Evolutionary conservation across 2,113 vertebrate species (phyloP), one percentile per base, ranked within the genome.

Genomic region (Chionodraco myersi): DNA sequence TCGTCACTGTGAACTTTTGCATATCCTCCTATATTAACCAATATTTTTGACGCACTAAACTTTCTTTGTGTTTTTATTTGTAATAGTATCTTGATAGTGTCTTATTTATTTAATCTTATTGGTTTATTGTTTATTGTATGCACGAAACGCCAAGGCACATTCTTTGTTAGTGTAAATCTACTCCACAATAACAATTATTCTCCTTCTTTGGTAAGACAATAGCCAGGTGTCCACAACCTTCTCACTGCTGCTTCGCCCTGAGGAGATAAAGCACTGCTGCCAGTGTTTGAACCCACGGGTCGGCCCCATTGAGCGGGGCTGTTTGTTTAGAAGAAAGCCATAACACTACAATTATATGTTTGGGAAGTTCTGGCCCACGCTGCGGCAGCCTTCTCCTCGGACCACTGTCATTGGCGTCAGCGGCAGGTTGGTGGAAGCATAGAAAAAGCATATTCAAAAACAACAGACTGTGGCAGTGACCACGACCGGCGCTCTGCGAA

Each of bases 291-390:
- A 54, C 68, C 58, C 53, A 52, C 59, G 41, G 57, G 49, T 81
- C n/a, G 45, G 65, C 56, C 49, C 70, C 44, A n/a, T 77, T 77
- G 58, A 65, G 14, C 1, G 0, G 18, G 59, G 13, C 10, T 64
- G 77, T 88, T 93, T 86, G 84, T 93, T 93, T 90, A 82, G 70
- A 92, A 45, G 18, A 89, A 80, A 91, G 73, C 70, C 78, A 83
- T 82, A 84, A 53, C 68, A 48, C 70, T 84, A 76, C 65, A 85
- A 82, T 82, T 65, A 88, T 75, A 23, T 72, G 59, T 88, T 84
- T 70, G 74, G 63, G 65, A 78, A 81, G 70, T 80, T 84, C 45
- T 60, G 66, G 81, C 77, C 62, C 65, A 64, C 45, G 21, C 48
- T 74, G 34, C 59, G 26, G 53, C 12, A 6, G 66, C 63, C 61